Evolutionary conservation across 2,888 invertebrate species (phyloP), one percentile per base, ranked within the genome.

Genomic region (Aphodius granarius): DNA sequence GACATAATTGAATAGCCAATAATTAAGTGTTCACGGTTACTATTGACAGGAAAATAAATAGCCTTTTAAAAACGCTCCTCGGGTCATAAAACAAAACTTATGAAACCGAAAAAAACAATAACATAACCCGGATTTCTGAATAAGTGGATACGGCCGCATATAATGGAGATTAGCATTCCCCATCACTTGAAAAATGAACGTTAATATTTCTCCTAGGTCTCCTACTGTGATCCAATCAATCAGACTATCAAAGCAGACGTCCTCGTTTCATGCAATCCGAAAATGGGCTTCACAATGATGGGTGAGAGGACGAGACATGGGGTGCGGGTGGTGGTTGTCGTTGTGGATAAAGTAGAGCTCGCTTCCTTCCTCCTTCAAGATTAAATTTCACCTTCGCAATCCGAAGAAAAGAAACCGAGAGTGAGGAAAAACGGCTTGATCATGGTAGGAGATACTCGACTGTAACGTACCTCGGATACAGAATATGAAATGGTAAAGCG

Each of bases 401-500:
- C 73, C 62, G n/a, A 71, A 71, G 68, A 66, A 22, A 22, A n/a
- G n/a, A 68, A 68, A 68, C 6, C n/a, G 22, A 68, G 18, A 21
- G 68, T 18, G 9, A 15, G n/a, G 63, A 72, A 19, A 63, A 20
- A 66, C 66, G 62, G 74, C 65, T 20, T 75, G 77, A 76, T 75
- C 76, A 76, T 74, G 73, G 77, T 72, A 74, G 66, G 64, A 71
- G 78, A 78, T 73, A 76, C 63, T 71, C 76, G 76, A 76, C 70
- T 76, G 76, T 76, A 76, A 76, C 76, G 76, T 76, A 76, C 76
- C 71, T 73, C 71, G 74, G 68, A 43, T 74, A 74, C 76, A 74
- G 74, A 76, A 74, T n/a, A 70, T 70, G 73, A 66, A 73, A 76
- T 68, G 43, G 43, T 43, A 75, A 83, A 84, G 83, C 83, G 43